Percentiles rank a stretch among this genome's conserved stretches.
Evolutionary conservation across 64 coral and sea anemone genomes (phyloP).

Genomic region (Pocillopora verrucosa): DNA sequence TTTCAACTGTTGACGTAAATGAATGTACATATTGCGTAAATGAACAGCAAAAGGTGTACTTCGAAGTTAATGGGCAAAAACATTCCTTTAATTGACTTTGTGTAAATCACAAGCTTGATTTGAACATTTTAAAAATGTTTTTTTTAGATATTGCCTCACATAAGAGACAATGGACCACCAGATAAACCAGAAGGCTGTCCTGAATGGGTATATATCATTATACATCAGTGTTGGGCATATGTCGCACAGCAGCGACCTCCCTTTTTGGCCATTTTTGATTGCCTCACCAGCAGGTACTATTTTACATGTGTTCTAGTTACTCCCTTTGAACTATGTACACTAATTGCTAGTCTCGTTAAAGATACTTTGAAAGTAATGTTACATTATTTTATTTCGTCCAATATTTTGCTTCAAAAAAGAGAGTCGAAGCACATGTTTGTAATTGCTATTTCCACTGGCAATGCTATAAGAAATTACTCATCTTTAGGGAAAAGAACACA

Average conservation of each 20-base stretch:
- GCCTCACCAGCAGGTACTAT: conserved; percentile 60
- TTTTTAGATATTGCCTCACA: conserved; percentile 53
- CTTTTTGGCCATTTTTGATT: conserved; percentile 50
- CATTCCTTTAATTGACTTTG: too few species aligned
- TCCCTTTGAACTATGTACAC: too few species aligned
- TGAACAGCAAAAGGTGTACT: neutral
- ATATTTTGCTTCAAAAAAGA: neutral
- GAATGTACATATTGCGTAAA: neutral
- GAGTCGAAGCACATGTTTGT: neutral
- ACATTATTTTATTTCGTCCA: too few species aligned
- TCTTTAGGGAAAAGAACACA: neutral
- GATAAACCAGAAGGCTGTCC: conserved; percentile 34
- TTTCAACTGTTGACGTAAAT: too few species aligned
- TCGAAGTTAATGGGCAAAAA: neutral
- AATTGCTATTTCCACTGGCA: neutral
- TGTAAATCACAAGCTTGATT: neutral
- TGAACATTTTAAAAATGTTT: neutral
- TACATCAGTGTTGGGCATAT: conserved; percentile 65
- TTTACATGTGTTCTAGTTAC: neutral
- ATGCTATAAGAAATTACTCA: neutral
- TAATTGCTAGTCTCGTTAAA: too few species aligned
- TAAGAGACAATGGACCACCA: conserved; percentile 30
- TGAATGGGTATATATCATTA: conserved; percentile 58
- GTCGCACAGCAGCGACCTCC: conserved; percentile 52
- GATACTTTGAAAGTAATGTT: too few species aligned